Conservation (phyloP, 1,140 invertebrate species). For the Solen grandis region DNA sequence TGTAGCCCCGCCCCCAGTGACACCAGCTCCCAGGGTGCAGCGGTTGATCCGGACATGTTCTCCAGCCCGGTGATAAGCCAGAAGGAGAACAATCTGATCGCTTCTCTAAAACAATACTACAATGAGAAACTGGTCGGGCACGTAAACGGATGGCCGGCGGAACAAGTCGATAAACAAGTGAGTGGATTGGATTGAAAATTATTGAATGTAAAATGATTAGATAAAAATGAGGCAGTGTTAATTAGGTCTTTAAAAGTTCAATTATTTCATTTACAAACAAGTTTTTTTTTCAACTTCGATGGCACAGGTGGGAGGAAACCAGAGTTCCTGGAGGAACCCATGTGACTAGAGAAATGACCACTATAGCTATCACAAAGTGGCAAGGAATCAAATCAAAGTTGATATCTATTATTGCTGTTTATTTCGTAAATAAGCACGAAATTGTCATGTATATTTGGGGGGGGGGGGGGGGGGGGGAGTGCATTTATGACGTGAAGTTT, state of each 20-base stretch:
- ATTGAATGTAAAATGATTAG: not conserved
- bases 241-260: not conserved
- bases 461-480: too few species aligned
- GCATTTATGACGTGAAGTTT: too few species aligned
- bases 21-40: slow-evolving; percentile 73
- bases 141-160: slow-evolving; percentile 95
- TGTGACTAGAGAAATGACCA: too few species aligned
- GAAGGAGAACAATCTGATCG: slow-evolving; percentile 85
- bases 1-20: slow-evolving; percentile 82
- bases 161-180: slow-evolving; percentile 96
- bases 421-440: too few species aligned
- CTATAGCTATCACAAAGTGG: too few species aligned
- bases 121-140: slow-evolving; percentile 94
- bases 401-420: too few species aligned
- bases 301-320: too few species aligned
- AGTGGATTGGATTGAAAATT: slow-evolving; percentile 39
- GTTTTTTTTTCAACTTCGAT: too few species aligned
- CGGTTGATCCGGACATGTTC: slow-evolving; percentile 59
- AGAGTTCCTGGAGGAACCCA: too few species aligned
- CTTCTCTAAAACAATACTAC: slow-evolving; percentile 95
- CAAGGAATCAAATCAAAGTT: too few species aligned
- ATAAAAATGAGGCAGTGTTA: too few species aligned
- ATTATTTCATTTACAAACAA: not conserved
- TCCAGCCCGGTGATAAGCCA: slow-evolving; percentile 56
- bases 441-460: too few species aligned